Evolutionary conservation across 2,113 vertebrate genomes (phyloP).

Genomic region (Cebidichthys violaceus): DNA sequence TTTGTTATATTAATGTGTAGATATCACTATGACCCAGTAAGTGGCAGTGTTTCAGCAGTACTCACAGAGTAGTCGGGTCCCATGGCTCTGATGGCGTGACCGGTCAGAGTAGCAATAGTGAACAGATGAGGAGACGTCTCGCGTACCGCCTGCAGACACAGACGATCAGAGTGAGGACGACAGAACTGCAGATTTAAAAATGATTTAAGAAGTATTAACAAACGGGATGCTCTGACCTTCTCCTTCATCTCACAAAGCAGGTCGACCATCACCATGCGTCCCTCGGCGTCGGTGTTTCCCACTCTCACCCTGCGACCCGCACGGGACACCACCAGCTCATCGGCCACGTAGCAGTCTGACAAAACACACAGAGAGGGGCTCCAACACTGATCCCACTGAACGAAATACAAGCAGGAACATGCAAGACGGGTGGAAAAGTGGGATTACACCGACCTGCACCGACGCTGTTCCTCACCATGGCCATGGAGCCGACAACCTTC

Average conservation of each 20-base stretch:
- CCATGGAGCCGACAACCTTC: slow-evolving; percentile 84
- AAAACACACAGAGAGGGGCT: background rate
- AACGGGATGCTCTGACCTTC: slow-evolving; percentile 70
- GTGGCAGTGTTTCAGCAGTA: background rate
- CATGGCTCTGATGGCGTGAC: slow-evolving; percentile 87
- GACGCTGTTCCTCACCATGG: slow-evolving; percentile 89
- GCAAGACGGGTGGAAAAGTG: background rate
- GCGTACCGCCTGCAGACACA: slow-evolving; percentile 71
- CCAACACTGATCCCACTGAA: background rate
- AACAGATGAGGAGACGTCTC: slow-evolving; percentile 82
- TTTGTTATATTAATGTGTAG: background rate
- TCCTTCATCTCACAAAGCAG: slow-evolving; percentile 89
- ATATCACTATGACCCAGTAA: background rate
- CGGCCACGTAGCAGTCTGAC: slow-evolving; percentile 87
- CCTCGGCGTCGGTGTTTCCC: slow-evolving; percentile 88
- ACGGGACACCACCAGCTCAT: slow-evolving; percentile 85
- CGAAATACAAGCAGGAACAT: background rate
- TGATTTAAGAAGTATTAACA: background rate
- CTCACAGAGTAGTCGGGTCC: slow-evolving; percentile 86
- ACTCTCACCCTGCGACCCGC: slow-evolving; percentile 83
- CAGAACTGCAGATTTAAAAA: background rate
- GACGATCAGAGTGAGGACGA: background rate
- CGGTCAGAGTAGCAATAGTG: slow-evolving; percentile 87
- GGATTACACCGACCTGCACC: slow-evolving; percentile 81
- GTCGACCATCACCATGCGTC: slow-evolving; percentile 88